Percentiles rank a stretch among this genome's conserved stretches.
phyloP scores from a whole-genome alignment of 64 coral and sea anemone species.

The Astreopora myriophthalma region DNA sequence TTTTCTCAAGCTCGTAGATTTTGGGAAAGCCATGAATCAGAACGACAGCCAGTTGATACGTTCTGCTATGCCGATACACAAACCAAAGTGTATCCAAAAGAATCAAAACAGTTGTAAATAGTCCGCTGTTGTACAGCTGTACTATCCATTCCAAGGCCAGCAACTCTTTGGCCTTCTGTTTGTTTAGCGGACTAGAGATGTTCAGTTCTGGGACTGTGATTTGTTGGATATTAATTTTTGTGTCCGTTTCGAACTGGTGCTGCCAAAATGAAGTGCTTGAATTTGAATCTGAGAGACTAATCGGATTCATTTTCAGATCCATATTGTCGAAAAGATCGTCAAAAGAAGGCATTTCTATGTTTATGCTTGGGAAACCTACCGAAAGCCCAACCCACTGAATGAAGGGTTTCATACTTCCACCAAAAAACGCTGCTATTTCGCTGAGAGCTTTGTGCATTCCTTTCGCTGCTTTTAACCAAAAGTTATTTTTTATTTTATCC shows the following conservation, averaged over 20 bases:
- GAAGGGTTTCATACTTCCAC: conserved; percentile 62
- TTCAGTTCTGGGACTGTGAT: conserved; percentile 41
- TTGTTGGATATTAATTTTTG: conserved; percentile 50
- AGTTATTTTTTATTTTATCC: conserved; percentile 51
- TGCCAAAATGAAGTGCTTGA: background rate
- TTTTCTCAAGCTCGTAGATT: conserved; percentile 65
- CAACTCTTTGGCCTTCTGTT: conserved; percentile 53
- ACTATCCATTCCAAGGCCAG: conserved; percentile 81
- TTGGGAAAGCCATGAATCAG: conserved; percentile 77
- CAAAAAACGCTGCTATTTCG: conserved; percentile 31
- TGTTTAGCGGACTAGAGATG: conserved; percentile 31
- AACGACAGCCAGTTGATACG: conserved; percentile 68
- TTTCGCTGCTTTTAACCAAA: conserved; percentile 73
- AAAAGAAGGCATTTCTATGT: conserved; percentile 41
- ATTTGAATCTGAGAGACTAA: background rate
- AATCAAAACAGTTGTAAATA: conserved; percentile 60
- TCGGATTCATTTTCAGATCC: conserved; percentile 22
- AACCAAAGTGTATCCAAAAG: conserved; percentile 77
- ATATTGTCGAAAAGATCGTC: conserved; percentile 23
- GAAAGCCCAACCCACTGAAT: conserved; percentile 80
- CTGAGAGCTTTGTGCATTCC: conserved; percentile 48
- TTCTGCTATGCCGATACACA: conserved; percentile 75
- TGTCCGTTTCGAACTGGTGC: background rate
- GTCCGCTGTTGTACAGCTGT: conserved; percentile 43
- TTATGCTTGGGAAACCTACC: conserved; percentile 57